Evolutionary conservation across 1,140 invertebrate species (phyloP), one percentile per base, ranked within the genome.

Genomic region (Drosophila rufa): DNA sequence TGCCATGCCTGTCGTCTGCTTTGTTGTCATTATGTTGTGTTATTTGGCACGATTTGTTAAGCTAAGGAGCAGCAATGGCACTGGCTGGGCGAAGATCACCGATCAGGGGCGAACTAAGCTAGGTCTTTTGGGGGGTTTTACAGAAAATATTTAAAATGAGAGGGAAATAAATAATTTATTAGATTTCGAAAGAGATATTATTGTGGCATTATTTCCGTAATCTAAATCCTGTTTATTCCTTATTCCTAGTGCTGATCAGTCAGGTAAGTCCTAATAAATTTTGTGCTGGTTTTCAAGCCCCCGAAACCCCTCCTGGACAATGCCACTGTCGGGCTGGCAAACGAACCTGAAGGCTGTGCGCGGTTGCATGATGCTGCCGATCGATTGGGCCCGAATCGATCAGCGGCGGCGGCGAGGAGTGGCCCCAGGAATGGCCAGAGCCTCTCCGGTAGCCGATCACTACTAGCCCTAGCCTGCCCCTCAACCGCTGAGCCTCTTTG

Each of bases 1-100:
- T 69, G 64, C 74, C 36, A 60, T 79, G 66, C 64, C 69, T 74
- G 84, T 89, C 84, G 84, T 87, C 83, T 82, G 80, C 84, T 87
- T 87, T 87, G 84, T 87, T 87, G 84, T 87, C 84, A 87, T 87
- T 87, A 87, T 87, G 84, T 87, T 87, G 84, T 89, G 84, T 89
- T 89, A 91, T 91, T 91, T 91, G 89, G 89, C 89, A 91, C 89
- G 89, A 91, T 91, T 91, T 91, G 89, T 91, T 83, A 90, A 90
- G 70, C 86, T 70, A 84, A 86, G 82, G 75, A 86, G 75, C 61
- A 56, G 22, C 53, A 69, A 43, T 76, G 48, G 30, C 43, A 51
- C 45, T 58, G 55, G 25, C 38, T n/a, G 42, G 14, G 9, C 33
- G 27, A 61, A 8, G 56, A 65, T 33, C 58, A 42, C 19, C 46